A percentile compares a stretch with the other conserved stretches of the same genome.
These are phyloP conservation scores for Pionites leucogaster DNA, from an alignment of 2,113 vertebrate species.

Conservation along the genomic window DNA sequence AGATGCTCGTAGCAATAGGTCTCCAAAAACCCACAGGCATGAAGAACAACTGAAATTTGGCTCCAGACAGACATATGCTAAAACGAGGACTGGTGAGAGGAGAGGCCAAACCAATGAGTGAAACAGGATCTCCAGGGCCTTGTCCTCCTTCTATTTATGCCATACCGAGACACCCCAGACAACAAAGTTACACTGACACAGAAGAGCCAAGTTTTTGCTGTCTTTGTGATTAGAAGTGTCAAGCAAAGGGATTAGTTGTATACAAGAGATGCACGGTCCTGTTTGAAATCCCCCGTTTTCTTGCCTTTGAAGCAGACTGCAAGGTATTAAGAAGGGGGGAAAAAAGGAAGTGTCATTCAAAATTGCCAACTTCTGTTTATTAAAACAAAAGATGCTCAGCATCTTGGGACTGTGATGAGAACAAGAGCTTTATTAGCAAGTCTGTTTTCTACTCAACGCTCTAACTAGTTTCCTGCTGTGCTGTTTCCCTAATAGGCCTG, in stretches of 20 bases:
- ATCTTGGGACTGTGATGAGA: neutral
- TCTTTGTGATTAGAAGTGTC: neutral
- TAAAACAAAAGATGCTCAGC: neutral
- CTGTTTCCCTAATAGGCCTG: neutral
- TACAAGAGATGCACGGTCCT: neutral
- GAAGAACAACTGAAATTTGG: neutral
- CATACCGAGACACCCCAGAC: neutral
- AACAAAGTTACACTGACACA: neutral
- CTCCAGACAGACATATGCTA: neutral
- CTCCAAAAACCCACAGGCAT: neutral
- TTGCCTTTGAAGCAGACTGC: neutral
- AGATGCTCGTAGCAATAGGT: accelerated
- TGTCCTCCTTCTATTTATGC: neutral
- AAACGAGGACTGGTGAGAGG: neutral
- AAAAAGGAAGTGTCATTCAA: neutral
- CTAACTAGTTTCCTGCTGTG: slow-evolving; percentile 6
- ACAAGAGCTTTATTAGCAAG: slow-evolving; percentile 20
- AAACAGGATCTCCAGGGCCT: neutral
- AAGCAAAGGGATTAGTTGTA: neutral
- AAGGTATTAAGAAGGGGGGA: neutral
- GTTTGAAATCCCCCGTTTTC: neutral
- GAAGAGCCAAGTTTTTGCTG: neutral
- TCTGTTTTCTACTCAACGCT: neutral
- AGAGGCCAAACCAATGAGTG: neutral
- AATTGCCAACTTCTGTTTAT: neutral